A percentile compares a stretch with the other conserved stretches of the same genome.
Conservation (phyloP, 2,797 vertebrate genomes). For the Phoxinus dragarum region DNA sequence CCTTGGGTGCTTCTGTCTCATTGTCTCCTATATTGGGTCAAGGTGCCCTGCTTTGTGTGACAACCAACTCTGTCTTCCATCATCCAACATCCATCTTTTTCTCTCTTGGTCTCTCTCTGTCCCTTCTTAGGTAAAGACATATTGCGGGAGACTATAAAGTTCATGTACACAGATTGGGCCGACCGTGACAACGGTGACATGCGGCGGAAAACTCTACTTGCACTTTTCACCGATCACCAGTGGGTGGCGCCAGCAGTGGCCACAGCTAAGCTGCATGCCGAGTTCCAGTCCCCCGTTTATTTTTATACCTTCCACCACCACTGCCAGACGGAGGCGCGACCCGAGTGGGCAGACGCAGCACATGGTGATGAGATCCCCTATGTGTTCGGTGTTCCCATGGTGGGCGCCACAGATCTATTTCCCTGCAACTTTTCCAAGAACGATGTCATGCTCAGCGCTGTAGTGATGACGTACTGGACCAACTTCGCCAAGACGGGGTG, state of each 20-base stretch:
- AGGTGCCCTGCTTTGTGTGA: slow-evolving; percentile 26
- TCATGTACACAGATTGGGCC: slow-evolving; percentile 99
- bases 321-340: slow-evolving; percentile 94
- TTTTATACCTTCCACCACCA: slow-evolving; percentile 99
- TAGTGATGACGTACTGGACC: slow-evolving; percentile 99
- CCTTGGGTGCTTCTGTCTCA: slow-evolving; percentile 22
- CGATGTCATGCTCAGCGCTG: slow-evolving; percentile 94
- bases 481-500: slow-evolving; percentile 97
- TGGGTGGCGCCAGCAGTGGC: slow-evolving; percentile 97
- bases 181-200: slow-evolving; percentile 96
- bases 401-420: slow-evolving; percentile 94
- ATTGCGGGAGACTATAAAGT: slow-evolving; percentile 95
- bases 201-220: slow-evolving; percentile 91
- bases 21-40: slow-evolving; percentile 10
- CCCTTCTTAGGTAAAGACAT: slow-evolving; percentile 87
- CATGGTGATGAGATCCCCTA: slow-evolving; percentile 96
- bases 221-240: slow-evolving; percentile 95
- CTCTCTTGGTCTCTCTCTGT: slow-evolving; percentile 38
- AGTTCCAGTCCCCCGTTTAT: slow-evolving; percentile 94
- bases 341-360: slow-evolving; percentile 94
- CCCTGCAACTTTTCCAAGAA: slow-evolving; percentile 99
- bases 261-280: slow-evolving; percentile 93
- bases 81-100: slow-evolving; percentile 23
- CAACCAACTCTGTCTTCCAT: slow-evolving; percentile 6
- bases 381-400: slow-evolving; percentile 95